Base-by-base conservation (phyloP, 2,888 invertebrate species). In the Coleophora deauratella region DNA sequence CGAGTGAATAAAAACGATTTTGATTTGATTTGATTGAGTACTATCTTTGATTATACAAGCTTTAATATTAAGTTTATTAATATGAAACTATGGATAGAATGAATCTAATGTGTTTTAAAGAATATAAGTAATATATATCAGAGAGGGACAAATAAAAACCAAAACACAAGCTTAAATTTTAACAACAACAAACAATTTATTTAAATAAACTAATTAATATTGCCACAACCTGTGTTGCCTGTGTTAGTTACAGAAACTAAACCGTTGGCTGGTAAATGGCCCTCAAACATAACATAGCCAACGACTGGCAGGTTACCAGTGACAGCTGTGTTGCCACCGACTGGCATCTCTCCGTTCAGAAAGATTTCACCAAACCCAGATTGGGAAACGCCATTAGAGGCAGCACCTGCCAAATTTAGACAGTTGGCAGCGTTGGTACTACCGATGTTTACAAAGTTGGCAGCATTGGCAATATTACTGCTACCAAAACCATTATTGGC, bases 271-370 rank as follows among this genome's bases (percentile, higher is more conserved):
- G 82, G 81, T 15, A 82, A 54, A 2, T 62, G 60, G 0, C 81
- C 82, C 40, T 82, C 81, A 40, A 82, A 82, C 2, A 72, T 73
- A 0, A 82, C 81, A 41, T 72, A 81, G 36, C 82, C 82, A 47
- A 81, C 72, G 0, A 82, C 74, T 47, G 81, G 80, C 42, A 76
- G 71, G 28, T 79, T 76, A 9, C 81, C 82, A 35, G 60, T 41
- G 0, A 80, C 59, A 1, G 64, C 62, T 0, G 80, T 78, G 2
- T 60, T 62, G 1, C 80, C 80, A 37, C 62, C 62, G 0, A 78
- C 74, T 51, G 78, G 80, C 52, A 79, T 44, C 31, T 75, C 72
- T 0, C 80, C 80, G 1, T 52, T 42, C 0, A 81, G 57, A 0
- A 63, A 50, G 0, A 79, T 61, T 40, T 80, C 78, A 1, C 77